These are phyloP conservation scores for Orchesella flavescens DNA, from an alignment of 2,888 invertebrate genomes.

Conservation along the genomic window DNA sequence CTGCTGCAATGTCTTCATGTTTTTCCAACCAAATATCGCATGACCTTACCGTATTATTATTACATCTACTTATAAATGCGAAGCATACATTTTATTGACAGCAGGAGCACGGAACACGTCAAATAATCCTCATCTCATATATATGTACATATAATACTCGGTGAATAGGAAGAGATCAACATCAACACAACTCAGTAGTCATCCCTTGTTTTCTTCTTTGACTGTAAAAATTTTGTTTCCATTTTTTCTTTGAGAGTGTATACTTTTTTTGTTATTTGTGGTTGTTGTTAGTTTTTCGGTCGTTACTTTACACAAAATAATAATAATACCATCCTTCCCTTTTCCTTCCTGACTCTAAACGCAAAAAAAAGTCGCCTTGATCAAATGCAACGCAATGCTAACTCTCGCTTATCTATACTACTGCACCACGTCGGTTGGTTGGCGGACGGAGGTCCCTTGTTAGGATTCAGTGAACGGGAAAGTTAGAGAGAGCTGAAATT, in stretches of 20 bases:
- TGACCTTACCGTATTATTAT: slow-evolving; percentile 18
- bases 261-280: slow-evolving; percentile 48
- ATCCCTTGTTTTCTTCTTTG: slow-evolving; percentile 29
- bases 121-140: neutral
- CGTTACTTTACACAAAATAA: slow-evolving; percentile 43
- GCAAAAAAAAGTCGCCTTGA: neutral
- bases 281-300: slow-evolving; percentile 45
- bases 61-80: slow-evolving; percentile 2
- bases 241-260: slow-evolving; percentile 40
- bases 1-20: slow-evolving; percentile 22
- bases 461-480: slow-evolving; percentile 50
- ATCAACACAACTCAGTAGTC: slow-evolving; percentile 26
- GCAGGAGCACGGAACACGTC: neutral
- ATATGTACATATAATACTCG: neutral
- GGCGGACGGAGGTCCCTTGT: slow-evolving; percentile 60
- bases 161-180: slow-evolving; percentile 29
- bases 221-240: neutral
- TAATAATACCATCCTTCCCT: slow-evolving; percentile 7
- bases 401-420: neutral
- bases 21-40: slow-evolving; percentile 1
- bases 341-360: neutral
- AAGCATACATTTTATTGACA: slow-evolving; percentile 31
- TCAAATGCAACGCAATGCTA: too few relatives aligned
- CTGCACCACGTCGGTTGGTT: slow-evolving; percentile 33
- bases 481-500: slow-evolving; percentile 35